phyloP scores from a whole-genome alignment of 2,797 vertebrate genomes.

The Pseudochirops cupreus region DNA sequence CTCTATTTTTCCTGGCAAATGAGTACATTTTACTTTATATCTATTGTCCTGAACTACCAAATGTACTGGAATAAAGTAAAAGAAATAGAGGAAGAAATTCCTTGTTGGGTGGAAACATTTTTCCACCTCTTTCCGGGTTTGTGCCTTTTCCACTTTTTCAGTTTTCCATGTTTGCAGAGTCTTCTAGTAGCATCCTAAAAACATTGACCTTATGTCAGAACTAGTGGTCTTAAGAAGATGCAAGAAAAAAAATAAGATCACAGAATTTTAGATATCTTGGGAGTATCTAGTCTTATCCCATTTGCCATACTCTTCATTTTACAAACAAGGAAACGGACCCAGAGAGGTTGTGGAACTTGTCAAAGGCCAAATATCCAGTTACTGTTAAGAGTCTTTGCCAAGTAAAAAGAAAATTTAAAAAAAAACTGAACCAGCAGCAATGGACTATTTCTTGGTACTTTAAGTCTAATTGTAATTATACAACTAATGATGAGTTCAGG shows the following conservation, averaged over 20 bases:
- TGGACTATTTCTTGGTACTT: neutral
- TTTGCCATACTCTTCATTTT: neutral
- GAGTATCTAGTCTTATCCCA: neutral
- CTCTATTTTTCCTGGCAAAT: neutral
- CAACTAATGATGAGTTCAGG: neutral
- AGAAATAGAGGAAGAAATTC: neutral
- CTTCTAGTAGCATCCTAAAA: neutral
- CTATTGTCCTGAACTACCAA: neutral
- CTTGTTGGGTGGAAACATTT: neutral
- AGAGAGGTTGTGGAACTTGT: neutral
- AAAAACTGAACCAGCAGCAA: neutral
- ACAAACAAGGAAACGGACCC: neutral
- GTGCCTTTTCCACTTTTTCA: neutral
- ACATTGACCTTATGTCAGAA: neutral
- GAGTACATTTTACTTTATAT: neutral
- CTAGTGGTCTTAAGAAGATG: slow-evolving; percentile 19
- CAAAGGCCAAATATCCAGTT: neutral
- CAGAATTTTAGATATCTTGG: neutral
- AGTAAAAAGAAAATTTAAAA: neutral
- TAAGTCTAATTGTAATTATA: neutral
- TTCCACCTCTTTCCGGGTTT: neutral
- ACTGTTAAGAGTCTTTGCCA: neutral
- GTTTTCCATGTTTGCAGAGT: neutral
- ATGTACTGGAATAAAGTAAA: neutral
- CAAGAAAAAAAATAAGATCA: neutral